A percentile compares a stretch with the other conserved stretches of the same genome.
Conservation (phyloP, 2,888 invertebrate genomes). For the Pilophorus perplexus region DNA sequence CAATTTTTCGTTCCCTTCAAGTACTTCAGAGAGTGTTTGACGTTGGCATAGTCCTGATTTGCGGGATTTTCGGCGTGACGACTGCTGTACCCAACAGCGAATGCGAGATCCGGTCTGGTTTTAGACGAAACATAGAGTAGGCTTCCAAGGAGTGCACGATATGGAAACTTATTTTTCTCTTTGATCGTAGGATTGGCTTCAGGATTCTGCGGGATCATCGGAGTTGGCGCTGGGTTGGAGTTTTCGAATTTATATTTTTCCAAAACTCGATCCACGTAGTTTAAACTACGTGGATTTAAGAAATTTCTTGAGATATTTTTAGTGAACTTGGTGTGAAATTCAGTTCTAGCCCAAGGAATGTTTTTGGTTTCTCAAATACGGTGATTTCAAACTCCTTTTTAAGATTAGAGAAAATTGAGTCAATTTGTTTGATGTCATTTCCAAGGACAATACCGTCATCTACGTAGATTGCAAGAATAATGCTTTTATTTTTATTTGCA, state of each 20-base stretch:
- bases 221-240: constrained; percentile 4
- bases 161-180: no score
- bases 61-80: constrained; percentile 16
- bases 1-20: not conserved
- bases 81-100: constrained; percentile 13
- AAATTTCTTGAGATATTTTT: constrained; percentile 25
- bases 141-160: constrained; percentile 9
- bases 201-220: no score
- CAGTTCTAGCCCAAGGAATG: constrained; percentile 13
- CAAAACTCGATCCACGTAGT: not conserved
- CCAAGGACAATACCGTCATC: constrained; percentile 25
- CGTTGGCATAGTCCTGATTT: not conserved
- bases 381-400: constrained; percentile 8
- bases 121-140: constrained; percentile 18
- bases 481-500: constrained; percentile 11
- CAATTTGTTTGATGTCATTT: not conserved
- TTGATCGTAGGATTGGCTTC: no score
- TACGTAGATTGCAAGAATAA: constrained; percentile 20
- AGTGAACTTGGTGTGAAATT: not conserved
- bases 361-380: not conserved
- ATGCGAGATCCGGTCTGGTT: constrained; percentile 14
- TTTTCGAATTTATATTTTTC: not conserved
- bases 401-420: not conserved
- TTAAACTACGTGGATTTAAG: constrained; percentile 36
- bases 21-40: constrained; percentile 1